Base-by-base conservation (phyloP, 2,888 invertebrate species). In the Polymixis flavicincta region DNA sequence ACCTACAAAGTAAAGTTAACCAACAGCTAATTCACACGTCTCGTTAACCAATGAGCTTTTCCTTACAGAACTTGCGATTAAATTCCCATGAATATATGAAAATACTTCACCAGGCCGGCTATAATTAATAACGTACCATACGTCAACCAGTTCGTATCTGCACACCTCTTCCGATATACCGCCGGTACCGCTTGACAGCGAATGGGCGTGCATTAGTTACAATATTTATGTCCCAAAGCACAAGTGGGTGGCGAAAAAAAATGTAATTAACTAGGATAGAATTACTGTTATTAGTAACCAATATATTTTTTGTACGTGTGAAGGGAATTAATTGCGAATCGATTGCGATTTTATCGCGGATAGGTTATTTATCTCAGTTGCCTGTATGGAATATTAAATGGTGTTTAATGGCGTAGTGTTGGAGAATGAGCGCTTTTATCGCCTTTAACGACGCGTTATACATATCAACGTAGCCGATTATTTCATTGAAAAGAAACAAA, bases 171-270 rank as follows among this genome's bases (percentile, higher is more conserved):
- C 90, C 90, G 89, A 90, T 89, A 91, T 90, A 90, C 88, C 89
- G 83, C 82, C 75, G 64, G 82, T 71, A 85, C 68, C 13, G 88
- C 91, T 89, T 92, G 92, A 94, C 94, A 93, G 92, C 88, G 87
- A 93, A 94, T 93, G 91, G 94, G 94, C 93, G 94, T 93, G 89
- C 90, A 91, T 91, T 84, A 87, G 82, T 78, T 87, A 84, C 60
- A 82, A 80, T 82, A 87, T 85, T 87, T 85, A 87, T 83, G 66
- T 67, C 54, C 69, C 80, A 85, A 87, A 57, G 60, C 55, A 83
- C 64, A 83, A 88, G 82, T 85, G 84, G 85, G 84, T 70, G 87
- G 87, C 85, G 87, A 87, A 85, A 84, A 85, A 84, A 88, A 76
- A 77, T 78, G 74, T 78, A 78, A 88, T 87, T 82, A 83, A 81